phyloP scores from a whole-genome alignment of 2,113 vertebrate genomes.

The Zapus hudsonius region DNA sequence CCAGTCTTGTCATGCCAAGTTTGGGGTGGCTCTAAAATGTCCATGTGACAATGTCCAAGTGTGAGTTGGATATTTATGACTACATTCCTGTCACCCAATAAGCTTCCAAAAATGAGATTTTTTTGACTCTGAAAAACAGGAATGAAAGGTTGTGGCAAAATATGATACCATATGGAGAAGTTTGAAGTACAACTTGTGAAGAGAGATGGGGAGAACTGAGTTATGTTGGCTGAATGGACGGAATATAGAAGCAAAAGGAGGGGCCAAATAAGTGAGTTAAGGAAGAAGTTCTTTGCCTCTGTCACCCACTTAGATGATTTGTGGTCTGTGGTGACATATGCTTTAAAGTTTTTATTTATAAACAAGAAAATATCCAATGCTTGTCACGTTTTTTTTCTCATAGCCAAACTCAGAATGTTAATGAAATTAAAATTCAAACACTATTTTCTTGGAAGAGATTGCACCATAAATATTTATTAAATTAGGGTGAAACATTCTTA shows the following conservation, averaged over 20 bases:
- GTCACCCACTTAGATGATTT: neutral
- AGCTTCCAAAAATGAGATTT: neutral
- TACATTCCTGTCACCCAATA: neutral
- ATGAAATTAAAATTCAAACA: slow-evolving; percentile 51
- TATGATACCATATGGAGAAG: neutral
- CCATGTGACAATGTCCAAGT: neutral
- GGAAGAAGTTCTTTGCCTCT: neutral
- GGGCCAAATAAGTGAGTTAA: neutral
- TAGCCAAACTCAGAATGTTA: slow-evolving; percentile 40
- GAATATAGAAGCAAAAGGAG: neutral
- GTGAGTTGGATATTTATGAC: neutral
- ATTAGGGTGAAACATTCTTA: slow-evolving; percentile 10
- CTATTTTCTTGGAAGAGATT: slow-evolving; percentile 40
- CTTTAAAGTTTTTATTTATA: slow-evolving; percentile 46
- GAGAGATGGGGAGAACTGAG: neutral
- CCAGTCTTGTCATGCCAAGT: neutral
- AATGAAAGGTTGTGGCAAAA: neutral
- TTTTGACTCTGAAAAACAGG: neutral
- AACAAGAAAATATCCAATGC: neutral
- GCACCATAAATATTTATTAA: slow-evolving; percentile 65
- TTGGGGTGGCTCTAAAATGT: slow-evolving; percentile 2
- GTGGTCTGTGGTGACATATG: neutral
- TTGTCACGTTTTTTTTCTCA: slow-evolving; percentile 46
- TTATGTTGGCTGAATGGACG: neutral
- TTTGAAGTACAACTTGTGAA: neutral